Base-by-base conservation (phyloP, 2,888 invertebrate species). In the Rhamphomyia laevipes region DNA sequence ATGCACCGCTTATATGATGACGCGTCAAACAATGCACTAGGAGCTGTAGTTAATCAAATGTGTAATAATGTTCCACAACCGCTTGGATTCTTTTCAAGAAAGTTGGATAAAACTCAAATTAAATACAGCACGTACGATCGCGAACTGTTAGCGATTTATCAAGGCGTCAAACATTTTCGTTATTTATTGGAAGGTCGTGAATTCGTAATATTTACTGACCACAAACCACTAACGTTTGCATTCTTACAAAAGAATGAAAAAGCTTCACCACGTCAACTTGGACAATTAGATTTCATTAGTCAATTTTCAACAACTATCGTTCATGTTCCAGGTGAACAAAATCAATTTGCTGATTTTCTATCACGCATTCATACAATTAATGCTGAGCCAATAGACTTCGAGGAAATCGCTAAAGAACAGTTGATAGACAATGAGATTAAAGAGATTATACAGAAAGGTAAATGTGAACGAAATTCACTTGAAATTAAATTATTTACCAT, bases 11-110 rank as follows among this genome's bases (percentile, higher is more conserved):
- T 1, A 15, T 56, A 7, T 13, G 10, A 45, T 1, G 21, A 57
- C 12, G 68, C 68, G 3, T 68, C 68, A 0, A 63, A 66, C 43
- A 48, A 27, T 1, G 61, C 67, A 3, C 59, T 67, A 4, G 68
- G 68, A 3, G 66, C 65, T 1, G 63, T 61, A 0, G 47, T 71
- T 10, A 64, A 70, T 43, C 67, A 69, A 48, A 18, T 18, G 0
- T 46, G 47, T 2, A 43, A 54, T 5, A 45, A 50, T 11, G 15
- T 46, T 1, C 63, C 62, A 61, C 50, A 65, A 53, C 66, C 66
- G 0, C 49, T 67, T 7, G 61, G 61, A 2, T 69, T 66, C 50
- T 67, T 62, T 48, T 66, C 65, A 2, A 55, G 54, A 45, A 63
- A 63, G 21, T 49, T 68, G 2, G 56, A 50, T 18, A 48, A 58